phyloP scores from a whole-genome alignment of 2,113 vertebrate genomes.

The Anguilla rostrata region DNA sequence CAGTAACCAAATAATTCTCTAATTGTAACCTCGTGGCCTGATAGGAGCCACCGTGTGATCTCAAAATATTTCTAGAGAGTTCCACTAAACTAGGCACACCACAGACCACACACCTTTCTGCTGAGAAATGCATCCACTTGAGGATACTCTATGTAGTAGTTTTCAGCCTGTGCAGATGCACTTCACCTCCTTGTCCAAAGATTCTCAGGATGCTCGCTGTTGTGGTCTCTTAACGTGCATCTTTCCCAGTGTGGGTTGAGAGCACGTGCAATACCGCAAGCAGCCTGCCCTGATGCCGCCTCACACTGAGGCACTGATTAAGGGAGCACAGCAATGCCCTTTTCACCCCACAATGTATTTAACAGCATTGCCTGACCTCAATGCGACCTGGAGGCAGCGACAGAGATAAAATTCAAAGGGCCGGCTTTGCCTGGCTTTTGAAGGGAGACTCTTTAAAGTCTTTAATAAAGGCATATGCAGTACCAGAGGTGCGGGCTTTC shows the following conservation, averaged over 20 bases:
- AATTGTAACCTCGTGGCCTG: background rate
- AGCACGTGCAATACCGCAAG: background rate
- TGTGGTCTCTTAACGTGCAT: background rate
- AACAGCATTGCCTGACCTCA: background rate
- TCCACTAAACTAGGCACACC: no score
- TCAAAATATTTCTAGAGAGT: background rate
- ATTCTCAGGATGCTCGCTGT: background rate
- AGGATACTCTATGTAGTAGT: background rate
- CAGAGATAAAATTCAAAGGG: background rate
- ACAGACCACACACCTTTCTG: background rate
- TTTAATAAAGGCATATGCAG: background rate
- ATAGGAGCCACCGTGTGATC: background rate
- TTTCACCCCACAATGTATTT: background rate
- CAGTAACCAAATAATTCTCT: background rate
- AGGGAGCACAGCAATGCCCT: background rate
- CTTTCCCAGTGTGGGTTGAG: background rate
- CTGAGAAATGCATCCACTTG: background rate
- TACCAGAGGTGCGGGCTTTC: background rate
- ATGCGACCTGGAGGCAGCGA: background rate
- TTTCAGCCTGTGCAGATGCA: background rate
- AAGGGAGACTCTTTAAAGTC: background rate
- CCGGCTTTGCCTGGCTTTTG: background rate
- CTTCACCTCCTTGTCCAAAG: background rate
- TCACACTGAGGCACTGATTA: background rate
- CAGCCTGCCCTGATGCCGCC: background rate